Evolutionary conservation across 2,113 vertebrate genomes (phyloP).

Genomic region (Pandion haliaetus): DNA sequence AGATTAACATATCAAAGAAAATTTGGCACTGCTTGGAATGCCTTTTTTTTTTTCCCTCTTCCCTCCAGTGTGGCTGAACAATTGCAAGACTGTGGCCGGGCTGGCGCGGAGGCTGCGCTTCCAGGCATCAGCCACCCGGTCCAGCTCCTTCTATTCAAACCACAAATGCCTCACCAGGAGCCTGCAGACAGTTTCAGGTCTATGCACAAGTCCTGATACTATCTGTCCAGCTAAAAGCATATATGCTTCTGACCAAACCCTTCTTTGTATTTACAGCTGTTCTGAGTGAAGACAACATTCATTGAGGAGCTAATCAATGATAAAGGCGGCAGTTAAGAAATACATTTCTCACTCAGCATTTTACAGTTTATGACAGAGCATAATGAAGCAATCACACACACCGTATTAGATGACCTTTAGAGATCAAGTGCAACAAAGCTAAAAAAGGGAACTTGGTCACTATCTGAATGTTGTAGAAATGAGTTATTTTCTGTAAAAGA

Average conservation of each 20-base stretch:
- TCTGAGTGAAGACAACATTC: background rate
- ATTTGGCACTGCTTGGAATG: conserved; percentile 62
- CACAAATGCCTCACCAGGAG: conserved; percentile 38
- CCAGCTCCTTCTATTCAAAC: conserved; percentile 58
- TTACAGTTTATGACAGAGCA: background rate
- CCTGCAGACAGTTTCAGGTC: conserved; percentile 35
- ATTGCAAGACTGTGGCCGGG: conserved; percentile 49
- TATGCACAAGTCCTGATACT: conserved; percentile 74
- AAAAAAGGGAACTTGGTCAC: background rate
- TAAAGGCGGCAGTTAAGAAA: background rate
- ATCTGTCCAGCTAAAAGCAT: conserved; percentile 76
- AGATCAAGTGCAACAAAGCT: background rate
- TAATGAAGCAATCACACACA: background rate
- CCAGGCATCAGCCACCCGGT: conserved; percentile 23
- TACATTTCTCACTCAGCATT: background rate
- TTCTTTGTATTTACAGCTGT: conserved; percentile 86
- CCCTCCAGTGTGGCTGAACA: conserved; percentile 52
- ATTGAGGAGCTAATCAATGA: background rate
- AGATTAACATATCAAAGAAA: conserved; percentile 72
- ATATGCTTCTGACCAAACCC: conserved; percentile 85
- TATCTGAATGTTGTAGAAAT: background rate
- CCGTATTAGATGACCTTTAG: background rate
- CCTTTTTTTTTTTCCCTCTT: background rate
- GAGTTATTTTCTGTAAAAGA: background rate
- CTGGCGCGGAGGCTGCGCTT: conserved; percentile 45